Evolutionary conservation across 2,797 vertebrate species (phyloP), one percentile per base, ranked within the genome.

Genomic region (Miichthys miiuy): DNA sequence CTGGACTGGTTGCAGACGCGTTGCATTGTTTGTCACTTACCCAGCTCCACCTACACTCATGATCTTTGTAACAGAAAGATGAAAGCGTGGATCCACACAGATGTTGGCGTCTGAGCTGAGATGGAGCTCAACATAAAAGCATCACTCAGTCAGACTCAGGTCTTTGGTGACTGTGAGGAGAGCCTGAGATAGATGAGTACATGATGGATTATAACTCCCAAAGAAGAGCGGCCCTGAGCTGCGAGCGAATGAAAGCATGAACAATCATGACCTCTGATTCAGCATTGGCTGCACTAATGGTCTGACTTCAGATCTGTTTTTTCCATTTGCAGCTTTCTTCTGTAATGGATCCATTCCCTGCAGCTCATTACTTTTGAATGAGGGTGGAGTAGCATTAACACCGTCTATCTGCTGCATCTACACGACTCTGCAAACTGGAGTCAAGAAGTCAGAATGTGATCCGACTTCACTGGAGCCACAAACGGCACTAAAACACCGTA

Each of bases 281-380:
- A 77, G 65, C 70, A 69, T 38, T 21, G 4, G 2, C 21, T 4
- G 54, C 3, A 20, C 55, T 81, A 65, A 77, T 68, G 60, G 60
- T 63, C 63, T 57, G n/a, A 12, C 48, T 25, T 69, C 14, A 8
- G 57, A 16, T 17, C 62, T 66, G 71, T 44, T 54, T 78, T 63
- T 72, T 72, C 75, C 74, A 44, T 76, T n/a, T n/a, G n/a, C n/a
- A 25, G 48, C 47, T 75, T 78, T 60, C 76, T 84, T 63, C 75
- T 83, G 86, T 88, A 86, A 88, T 46, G 55, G 81, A 84, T 87
- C 81, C 56, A 72, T 84, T 77, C 71, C 76, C 80, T 88, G 77
- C 87, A 79, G 76, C 67, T 77, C 51, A 88, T 90, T 90, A 87
- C 70, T 88, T 87, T 87, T 92, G 82, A 81, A 92, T 90, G 88